phyloP scores from a whole-genome alignment of 2,113 vertebrate species.

The Okapia johnstoni region DNA sequence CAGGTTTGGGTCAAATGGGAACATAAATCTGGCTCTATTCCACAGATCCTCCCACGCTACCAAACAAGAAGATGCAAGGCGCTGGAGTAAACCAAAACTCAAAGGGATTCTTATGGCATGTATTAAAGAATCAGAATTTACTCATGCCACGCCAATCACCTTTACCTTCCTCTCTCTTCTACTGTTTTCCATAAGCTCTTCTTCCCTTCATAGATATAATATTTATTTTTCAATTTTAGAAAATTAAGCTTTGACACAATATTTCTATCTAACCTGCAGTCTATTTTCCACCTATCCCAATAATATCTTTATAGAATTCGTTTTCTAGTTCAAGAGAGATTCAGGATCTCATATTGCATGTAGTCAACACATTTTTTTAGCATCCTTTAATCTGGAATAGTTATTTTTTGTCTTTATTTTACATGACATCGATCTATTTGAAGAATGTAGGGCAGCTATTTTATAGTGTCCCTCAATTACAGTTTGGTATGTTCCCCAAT shows the following conservation, averaged over 20 bases:
- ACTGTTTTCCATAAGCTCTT: neutral
- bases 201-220: neutral
- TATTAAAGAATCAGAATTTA: neutral
- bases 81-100: neutral
- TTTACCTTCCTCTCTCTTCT: neutral
- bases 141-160: fast-evolving
- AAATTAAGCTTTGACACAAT: neutral
- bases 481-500: neutral
- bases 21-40: neutral
- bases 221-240: neutral
- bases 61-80: neutral
- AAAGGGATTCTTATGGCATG: neutral
- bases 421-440: neutral
- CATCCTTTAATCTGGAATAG: neutral
- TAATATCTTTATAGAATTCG: neutral
- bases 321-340: neutral
- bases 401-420: neutral
- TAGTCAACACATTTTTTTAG: neutral
- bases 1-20: neutral
- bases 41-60: neutral
- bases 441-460: neutral
- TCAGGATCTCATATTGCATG: neutral
- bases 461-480: neutral
- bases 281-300: neutral
- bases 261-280: neutral